Evolutionary conservation across 1,140 invertebrate species (phyloP), one percentile per base, ranked within the genome.

Genomic region (Oscheius sp.): DNA sequence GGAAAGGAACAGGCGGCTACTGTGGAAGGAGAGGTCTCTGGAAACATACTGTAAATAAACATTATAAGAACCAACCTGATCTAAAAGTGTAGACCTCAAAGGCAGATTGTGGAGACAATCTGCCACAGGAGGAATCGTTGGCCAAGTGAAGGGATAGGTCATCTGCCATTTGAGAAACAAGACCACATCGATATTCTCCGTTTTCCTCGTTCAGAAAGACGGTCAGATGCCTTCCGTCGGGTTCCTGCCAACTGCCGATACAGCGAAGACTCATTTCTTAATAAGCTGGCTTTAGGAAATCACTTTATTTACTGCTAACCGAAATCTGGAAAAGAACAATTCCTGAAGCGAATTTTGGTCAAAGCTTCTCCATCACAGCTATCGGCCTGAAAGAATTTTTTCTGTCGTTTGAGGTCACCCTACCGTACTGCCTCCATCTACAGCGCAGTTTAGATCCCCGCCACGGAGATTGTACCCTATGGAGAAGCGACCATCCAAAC

Each of bases 271-370:
- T 36, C 68, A 52, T 64, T 13, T 55, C 61, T 45, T 10, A 23
- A 65, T 26, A 64, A n/a, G 23, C 20, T 0, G 7, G 36, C 28
- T 31, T 1, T 69, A 2, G 10, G 4, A 2, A 26, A 58, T 31
- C 0, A n/a, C 0, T 3, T 3, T 18, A 45, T n/a, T n/a, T n/a
- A 26, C 65, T 1, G 23, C 23, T 45, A 32, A 74, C 72, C 62
- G 26, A 75, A 75, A 13, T 63, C 52, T 7, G 74, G 74, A 61
- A 75, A 75, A 3, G 74, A 72, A 35, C 74, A 75, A 31, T 75
- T 75, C 20, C 45, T 42, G 58, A 71, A 75, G 18, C 46, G 18
- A 42, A 75, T 42, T 3, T 62, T 32, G 18, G 55, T 52, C 31
- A 18, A 32, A 20, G 68, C 65, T 13, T 42, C 28, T 1, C 26